These are phyloP conservation scores for Ceratina calcarata DNA, from an alignment of 1,140 invertebrate species.

Conservation along the genomic window DNA sequence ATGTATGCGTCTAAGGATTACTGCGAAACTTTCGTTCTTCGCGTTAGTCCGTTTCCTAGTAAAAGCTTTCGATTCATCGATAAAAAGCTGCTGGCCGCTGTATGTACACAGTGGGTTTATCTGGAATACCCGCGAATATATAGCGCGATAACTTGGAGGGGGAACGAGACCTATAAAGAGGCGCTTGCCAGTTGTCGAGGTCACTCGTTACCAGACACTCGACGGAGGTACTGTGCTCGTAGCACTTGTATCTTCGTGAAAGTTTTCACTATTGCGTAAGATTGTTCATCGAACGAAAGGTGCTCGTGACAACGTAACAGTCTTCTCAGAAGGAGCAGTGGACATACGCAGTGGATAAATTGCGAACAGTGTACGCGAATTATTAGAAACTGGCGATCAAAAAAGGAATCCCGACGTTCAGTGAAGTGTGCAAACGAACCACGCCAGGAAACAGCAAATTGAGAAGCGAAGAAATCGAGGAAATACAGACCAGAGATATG, in stretches of 20 bases:
- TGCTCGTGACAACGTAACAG: not conserved
- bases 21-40: slow-evolving; percentile 16
- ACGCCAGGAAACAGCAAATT: not conserved
- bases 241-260: not conserved
- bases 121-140: slow-evolving; percentile 40
- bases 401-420: slow-evolving; percentile 59
- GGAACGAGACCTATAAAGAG: slow-evolving; percentile 19
- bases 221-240: not conserved
- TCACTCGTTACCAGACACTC: slow-evolving; percentile 34
- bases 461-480: not conserved
- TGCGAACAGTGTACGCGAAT: not conserved
- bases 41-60: slow-evolving; percentile 35
- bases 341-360: not conserved
- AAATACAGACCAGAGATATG: slow-evolving; percentile 59
- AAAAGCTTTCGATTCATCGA: slow-evolving; percentile 37
- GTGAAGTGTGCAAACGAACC: slow-evolving; percentile 63
- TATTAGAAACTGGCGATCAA: slow-evolving; percentile 8
- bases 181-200: not conserved
- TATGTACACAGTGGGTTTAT: slow-evolving; percentile 32
- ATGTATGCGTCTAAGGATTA: not conserved
- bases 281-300: not conserved
- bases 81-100: slow-evolving; percentile 34
- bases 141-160: not conserved
- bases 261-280: slow-evolving; percentile 37
- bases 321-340: not conserved